phyloP scores from a whole-genome alignment of 2,113 vertebrate genomes.

The Narcine bancroftii region DNA sequence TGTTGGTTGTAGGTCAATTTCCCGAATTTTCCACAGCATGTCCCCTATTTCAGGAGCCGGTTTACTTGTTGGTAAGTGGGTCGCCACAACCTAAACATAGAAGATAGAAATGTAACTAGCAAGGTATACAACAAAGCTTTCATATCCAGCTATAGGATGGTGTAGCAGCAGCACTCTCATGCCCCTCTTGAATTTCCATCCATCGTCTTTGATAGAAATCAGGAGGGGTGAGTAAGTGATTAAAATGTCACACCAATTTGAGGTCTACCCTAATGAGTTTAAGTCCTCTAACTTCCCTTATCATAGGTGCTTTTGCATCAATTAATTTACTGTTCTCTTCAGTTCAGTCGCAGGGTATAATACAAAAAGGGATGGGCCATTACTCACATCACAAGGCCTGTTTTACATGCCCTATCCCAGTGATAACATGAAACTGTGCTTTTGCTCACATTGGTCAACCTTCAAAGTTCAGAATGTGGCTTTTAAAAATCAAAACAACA shows the following conservation, averaged over 20 bases:
- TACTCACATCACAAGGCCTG: background rate
- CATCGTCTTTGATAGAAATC: background rate
- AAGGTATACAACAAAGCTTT: background rate
- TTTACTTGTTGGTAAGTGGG: too few species aligned
- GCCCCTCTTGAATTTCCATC: background rate
- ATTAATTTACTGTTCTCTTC: background rate
- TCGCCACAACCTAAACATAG: background rate
- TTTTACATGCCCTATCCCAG: too few species aligned
- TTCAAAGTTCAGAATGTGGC: background rate
- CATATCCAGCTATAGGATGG: background rate
- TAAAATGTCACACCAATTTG: background rate
- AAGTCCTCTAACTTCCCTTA: background rate
- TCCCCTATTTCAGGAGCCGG: too few species aligned
- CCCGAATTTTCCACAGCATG: too few species aligned
- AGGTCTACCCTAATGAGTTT: background rate
- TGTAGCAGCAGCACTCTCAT: background rate
- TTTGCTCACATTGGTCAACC: background rate
- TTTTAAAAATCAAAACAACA: background rate
- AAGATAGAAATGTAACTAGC: background rate
- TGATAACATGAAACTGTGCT: background rate
- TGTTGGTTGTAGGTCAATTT: too few species aligned
- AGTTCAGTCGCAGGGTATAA: too few species aligned
- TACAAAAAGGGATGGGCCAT: background rate
- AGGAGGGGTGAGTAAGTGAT: background rate
- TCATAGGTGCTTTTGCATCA: background rate